Conservation (phyloP, 92 coral and sea anemone species). For the Paramuricea clavata region DNA sequence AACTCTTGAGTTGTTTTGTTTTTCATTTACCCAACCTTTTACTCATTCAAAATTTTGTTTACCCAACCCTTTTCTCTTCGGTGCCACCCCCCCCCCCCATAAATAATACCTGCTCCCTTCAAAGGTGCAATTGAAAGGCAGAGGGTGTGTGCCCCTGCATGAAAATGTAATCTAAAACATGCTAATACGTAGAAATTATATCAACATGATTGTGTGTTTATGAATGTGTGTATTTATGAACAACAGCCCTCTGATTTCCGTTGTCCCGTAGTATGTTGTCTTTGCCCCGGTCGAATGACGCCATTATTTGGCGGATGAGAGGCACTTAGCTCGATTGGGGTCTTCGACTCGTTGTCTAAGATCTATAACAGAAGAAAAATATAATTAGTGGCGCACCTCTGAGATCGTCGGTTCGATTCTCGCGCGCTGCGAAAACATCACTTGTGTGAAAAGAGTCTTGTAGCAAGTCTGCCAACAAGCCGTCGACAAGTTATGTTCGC, state of each 20-base stretch:
- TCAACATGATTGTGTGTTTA: too few species aligned
- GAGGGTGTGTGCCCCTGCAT: background rate
- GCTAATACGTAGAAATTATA: background rate
- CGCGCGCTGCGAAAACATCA: background rate
- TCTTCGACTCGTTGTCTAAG: constrained; percentile 86
- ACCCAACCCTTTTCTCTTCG: too few species aligned
- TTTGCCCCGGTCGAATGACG: background rate
- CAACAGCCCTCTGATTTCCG: background rate
- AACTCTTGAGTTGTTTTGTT: too few species aligned
- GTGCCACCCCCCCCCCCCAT: too few species aligned
- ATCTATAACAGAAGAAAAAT: constrained; percentile 67
- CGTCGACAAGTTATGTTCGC: too few species aligned
- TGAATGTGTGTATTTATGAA: background rate
- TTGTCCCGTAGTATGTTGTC: background rate
- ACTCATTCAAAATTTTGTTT: too few species aligned
- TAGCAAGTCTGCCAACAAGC: too few species aligned
- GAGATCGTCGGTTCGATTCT: background rate
- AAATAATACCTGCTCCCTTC: too few species aligned
- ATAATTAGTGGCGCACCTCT: too few species aligned
- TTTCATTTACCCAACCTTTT: too few species aligned
- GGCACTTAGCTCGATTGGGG: constrained; percentile 58
- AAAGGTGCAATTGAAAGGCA: background rate
- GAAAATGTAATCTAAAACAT: background rate
- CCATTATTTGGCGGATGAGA: background rate
- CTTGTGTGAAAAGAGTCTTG: too few species aligned